Conservation (phyloP, 2,797 vertebrate species). For the Sebastes umbrosus region DNA sequence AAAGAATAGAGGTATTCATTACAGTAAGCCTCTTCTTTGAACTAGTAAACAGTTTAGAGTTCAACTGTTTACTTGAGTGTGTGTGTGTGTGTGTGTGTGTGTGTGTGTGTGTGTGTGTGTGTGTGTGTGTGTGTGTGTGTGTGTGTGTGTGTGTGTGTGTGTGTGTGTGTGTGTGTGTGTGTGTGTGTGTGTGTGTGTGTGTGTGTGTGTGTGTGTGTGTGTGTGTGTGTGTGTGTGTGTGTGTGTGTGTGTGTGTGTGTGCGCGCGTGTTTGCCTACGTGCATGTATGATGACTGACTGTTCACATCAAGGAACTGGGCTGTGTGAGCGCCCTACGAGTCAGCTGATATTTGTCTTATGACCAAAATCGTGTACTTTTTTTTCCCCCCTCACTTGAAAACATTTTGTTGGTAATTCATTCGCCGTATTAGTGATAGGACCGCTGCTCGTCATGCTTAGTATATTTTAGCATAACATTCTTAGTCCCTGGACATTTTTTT, state of each 20-base stretch:
- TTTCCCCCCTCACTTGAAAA: constrained; percentile 44
- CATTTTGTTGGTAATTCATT: constrained; percentile 47
- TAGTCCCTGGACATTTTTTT: neutral
- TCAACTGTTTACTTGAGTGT: neutral
- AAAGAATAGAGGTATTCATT: constrained; percentile 5
- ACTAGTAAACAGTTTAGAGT: constrained; percentile 18
- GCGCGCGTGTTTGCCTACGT: constrained; percentile 6
- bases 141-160: neutral
- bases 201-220: neutral
- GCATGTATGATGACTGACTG: constrained; percentile 42
- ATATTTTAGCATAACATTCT: constrained; percentile 11
- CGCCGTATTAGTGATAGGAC: constrained; percentile 22
- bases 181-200: neutral
- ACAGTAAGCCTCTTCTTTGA: constrained; percentile 19
- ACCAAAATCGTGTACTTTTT: constrained; percentile 69
- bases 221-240: neutral
- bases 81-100: neutral
- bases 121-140: neutral
- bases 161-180: neutral
- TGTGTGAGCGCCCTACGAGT: constrained; percentile 57
- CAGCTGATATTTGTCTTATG: constrained; percentile 83
- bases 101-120: neutral
- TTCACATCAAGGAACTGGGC: constrained; percentile 56
- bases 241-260: neutral
- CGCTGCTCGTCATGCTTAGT: constrained; percentile 17